These are phyloP conservation scores for Catagonus wagneri DNA, from an alignment of 2,113 vertebrate genomes.

Conservation along the genomic window DNA sequence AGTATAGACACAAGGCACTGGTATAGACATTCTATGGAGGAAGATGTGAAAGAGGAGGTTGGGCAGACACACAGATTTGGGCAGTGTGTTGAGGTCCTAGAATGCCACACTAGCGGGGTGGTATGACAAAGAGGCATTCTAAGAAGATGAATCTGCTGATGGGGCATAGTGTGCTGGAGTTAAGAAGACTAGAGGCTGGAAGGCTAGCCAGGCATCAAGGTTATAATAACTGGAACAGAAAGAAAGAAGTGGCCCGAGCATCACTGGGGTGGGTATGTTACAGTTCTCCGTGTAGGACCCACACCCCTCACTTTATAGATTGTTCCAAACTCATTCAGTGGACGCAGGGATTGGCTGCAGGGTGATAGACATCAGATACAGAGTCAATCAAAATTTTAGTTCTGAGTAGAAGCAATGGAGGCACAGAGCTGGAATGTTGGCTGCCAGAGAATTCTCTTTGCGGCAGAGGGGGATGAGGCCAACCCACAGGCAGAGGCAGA, in stretches of 20 bases:
- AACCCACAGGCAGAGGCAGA: neutral
- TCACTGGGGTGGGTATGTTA: fast-evolving
- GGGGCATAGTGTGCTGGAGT: neutral
- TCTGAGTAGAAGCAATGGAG: neutral
- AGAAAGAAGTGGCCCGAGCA: neutral
- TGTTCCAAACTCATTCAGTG: too few relatives aligned
- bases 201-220: too few relatives aligned
- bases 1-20: fast-evolving
- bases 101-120: fast-evolving
- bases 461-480: neutral
- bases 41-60: neutral
- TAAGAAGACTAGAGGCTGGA: neutral
- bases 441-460: neutral
- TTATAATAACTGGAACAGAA: neutral
- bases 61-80: too few relatives aligned
- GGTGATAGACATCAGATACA: neutral
- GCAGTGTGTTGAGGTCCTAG: neutral
- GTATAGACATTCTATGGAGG: neutral
- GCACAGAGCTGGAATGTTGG: neutral
- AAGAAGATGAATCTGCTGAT: neutral
- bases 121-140: neutral
- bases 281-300: neutral
- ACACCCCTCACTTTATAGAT: neutral
- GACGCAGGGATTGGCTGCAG: neutral
- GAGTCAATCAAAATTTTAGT: neutral